Conservation (phyloP, 2,797 vertebrate genomes). For the Poecilia gillii region DNA sequence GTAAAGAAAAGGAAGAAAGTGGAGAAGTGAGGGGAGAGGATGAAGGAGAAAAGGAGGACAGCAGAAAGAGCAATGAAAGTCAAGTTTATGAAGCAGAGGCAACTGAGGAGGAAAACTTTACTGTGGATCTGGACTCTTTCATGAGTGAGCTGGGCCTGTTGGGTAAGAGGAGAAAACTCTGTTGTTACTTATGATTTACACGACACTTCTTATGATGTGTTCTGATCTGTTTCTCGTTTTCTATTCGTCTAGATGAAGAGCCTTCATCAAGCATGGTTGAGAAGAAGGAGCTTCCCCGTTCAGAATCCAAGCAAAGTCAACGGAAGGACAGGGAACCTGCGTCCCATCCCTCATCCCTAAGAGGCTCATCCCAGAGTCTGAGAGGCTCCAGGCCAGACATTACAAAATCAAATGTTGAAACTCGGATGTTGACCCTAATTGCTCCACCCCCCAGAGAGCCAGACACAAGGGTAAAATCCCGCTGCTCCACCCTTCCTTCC, state of each 20-base stretch:
- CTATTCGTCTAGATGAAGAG: slow-evolving; percentile 57
- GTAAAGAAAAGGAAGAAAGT: slow-evolving; percentile 3
- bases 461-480: slow-evolving; percentile 65
- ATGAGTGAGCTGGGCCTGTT: slow-evolving; percentile 67
- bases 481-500: slow-evolving; percentile 82
- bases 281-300: slow-evolving; percentile 38
- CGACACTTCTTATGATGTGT: background rate
- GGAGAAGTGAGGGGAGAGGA: slow-evolving; percentile 10
- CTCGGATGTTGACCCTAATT: slow-evolving; percentile 56
- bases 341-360: slow-evolving; percentile 38
- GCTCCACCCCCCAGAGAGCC: slow-evolving; percentile 70
- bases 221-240: slow-evolving; percentile 1
- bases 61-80: slow-evolving; percentile 5
- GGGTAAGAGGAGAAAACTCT: slow-evolving; percentile 56
- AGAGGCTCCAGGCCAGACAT: slow-evolving; percentile 40
- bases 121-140: slow-evolving; percentile 67
- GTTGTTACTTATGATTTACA: slow-evolving; percentile 3
- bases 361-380: slow-evolving; percentile 63
- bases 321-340: slow-evolving; percentile 32
- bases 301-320: slow-evolving; percentile 39
- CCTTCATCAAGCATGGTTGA: slow-evolving; percentile 15
- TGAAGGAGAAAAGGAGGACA: slow-evolving; percentile 10
- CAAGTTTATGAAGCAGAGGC: slow-evolving; percentile 14
- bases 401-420: slow-evolving; percentile 31
- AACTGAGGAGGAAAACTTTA: slow-evolving; percentile 21